These are phyloP conservation scores for Drosophila prostipennis DNA, from an alignment of 2,888 invertebrate genomes.

Conservation along the genomic window DNA sequence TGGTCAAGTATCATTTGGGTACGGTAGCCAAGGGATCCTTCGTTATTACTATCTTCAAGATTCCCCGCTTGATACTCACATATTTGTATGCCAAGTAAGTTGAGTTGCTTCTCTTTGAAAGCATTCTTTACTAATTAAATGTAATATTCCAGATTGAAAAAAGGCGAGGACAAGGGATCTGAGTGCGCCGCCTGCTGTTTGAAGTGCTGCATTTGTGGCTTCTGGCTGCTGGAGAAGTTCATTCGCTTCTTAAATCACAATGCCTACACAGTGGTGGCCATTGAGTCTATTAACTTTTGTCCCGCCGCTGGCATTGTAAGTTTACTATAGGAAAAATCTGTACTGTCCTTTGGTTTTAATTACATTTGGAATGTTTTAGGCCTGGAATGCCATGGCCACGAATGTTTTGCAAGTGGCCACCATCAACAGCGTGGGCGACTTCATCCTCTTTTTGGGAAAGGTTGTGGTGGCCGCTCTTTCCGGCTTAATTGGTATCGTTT, in stretches of 20 bases:
- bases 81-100: slow-evolving; percentile 95
- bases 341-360: no score
- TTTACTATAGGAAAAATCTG: not conserved
- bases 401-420: slow-evolving; percentile 95
- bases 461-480: slow-evolving; percentile 91
- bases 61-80: slow-evolving; percentile 94
- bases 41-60: slow-evolving; percentile 95
- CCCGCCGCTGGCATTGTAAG: slow-evolving; percentile 94
- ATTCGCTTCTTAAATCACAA: slow-evolving; percentile 96
- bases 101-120: not conserved
- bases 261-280: slow-evolving; percentile 96
- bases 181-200: slow-evolving; percentile 90
- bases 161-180: slow-evolving; percentile 89
- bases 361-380: slow-evolving; percentile 86
- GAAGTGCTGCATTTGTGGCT: slow-evolving; percentile 94
- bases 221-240: slow-evolving; percentile 95
- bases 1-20: slow-evolving; percentile 95
- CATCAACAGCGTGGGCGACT: slow-evolving; percentile 96
- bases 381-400: slow-evolving; percentile 92
- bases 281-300: slow-evolving; percentile 95
- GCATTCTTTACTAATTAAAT: slow-evolving; percentile 21
- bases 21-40: slow-evolving; percentile 98
- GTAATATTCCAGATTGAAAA: slow-evolving; percentile 86
- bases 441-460: slow-evolving; percentile 95
- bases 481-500: slow-evolving; percentile 90